These are phyloP conservation scores for Thunnus thynnus DNA, from an alignment of 2,113 vertebrate species.

Conservation along the genomic window DNA sequence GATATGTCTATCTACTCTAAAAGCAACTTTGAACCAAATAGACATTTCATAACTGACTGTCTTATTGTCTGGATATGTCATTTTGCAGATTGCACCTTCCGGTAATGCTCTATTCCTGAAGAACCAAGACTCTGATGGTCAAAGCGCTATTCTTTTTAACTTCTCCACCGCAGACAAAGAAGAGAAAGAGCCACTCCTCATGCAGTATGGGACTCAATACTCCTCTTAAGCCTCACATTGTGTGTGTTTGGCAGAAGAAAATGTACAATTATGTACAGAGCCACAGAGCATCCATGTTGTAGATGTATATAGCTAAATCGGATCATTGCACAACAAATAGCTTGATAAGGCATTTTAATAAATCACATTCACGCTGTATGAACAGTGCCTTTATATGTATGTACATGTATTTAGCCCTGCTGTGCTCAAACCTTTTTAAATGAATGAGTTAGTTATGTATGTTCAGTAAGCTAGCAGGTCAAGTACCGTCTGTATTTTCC, in stretches of 20 bases:
- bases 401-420: background rate
- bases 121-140: conserved; percentile 40
- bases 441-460: background rate
- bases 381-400: background rate
- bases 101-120: conserved; percentile 70
- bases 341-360: background rate
- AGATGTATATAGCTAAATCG: conserved; percentile 13
- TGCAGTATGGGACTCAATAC: conserved; percentile 40
- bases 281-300: background rate
- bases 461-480: conserved; percentile 8
- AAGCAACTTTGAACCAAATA: background rate
- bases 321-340: background rate
- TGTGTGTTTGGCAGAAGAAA: background rate
- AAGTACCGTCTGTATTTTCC: conserved; percentile 1
- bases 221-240: conserved; percentile 19
- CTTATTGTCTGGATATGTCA: background rate
- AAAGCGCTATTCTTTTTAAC: conserved; percentile 40
- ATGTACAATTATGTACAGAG: background rate
- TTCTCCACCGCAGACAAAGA: conserved; percentile 28
- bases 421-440: conserved; percentile 8
- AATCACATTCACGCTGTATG: background rate
- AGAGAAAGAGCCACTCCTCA: conserved; percentile 69
- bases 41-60: background rate
- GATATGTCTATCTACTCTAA: background rate
- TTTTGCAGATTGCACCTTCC: conserved; percentile 63